phyloP scores from a whole-genome alignment of 2,888 invertebrate genomes.

The Melinopterus prodromus region DNA sequence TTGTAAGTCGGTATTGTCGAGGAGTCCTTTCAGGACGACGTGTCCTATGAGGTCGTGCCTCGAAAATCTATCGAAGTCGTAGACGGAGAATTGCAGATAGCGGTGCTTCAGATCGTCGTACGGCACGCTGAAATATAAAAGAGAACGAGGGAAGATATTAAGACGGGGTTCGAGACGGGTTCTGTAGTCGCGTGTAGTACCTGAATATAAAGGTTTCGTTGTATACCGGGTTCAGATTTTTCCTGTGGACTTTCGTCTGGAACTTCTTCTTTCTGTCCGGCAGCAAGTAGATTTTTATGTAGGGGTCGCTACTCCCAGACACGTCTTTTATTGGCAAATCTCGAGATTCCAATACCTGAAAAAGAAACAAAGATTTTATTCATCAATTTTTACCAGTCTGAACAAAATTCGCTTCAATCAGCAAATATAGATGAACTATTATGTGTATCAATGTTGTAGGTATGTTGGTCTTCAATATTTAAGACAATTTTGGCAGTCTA shows the following conservation, averaged over 20 bases:
- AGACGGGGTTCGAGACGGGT: not conserved
- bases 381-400: not conserved
- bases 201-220: constrained; percentile 87
- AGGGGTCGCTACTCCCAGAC: constrained; percentile 86
- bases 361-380: constrained; percentile 28
- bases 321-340: constrained; percentile 86
- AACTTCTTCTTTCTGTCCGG: constrained; percentile 88
- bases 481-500: too few species aligned
- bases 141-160: not conserved
- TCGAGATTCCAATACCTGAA: constrained; percentile 75
- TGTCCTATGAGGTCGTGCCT: constrained; percentile 88
- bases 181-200: constrained; percentile 57
- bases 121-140: constrained; percentile 66
- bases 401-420: too few species aligned
- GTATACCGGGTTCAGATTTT: constrained; percentile 82
- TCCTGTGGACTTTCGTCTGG: constrained; percentile 84
- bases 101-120: constrained; percentile 79
- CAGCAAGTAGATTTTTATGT: constrained; percentile 84
- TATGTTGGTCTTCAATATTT: too few species aligned
- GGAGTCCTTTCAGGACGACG: constrained; percentile 79
- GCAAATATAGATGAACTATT: not conserved
- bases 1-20: constrained; percentile 79
- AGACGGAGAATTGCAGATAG: constrained; percentile 85
- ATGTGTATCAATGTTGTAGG: not conserved
- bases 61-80: constrained; percentile 89